A percentile compares a stretch with the other conserved stretches of the same genome.
These are phyloP conservation scores for Mormyrus iriodes DNA, from an alignment of 2,113 vertebrate genomes.

Conservation along the genomic window DNA sequence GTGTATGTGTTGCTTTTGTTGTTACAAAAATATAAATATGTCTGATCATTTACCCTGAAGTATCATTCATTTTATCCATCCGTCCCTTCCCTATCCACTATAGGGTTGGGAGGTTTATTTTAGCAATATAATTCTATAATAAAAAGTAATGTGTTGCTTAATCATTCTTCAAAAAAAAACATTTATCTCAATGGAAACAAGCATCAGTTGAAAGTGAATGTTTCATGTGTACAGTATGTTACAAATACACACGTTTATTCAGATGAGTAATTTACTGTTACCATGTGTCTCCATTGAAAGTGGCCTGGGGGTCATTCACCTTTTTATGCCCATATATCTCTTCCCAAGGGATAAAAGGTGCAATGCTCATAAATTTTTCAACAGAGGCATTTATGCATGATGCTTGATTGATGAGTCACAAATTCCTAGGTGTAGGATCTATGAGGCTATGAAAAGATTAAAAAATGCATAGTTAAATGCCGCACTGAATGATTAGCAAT, in stretches of 20 bases:
- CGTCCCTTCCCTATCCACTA: not conserved
- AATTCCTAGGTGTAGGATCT: not conserved
- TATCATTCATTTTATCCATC: not conserved
- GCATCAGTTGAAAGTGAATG: not conserved
- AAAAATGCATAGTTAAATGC: not conserved
- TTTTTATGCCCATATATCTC: constrained; percentile 11
- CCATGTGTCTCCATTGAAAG: not conserved
- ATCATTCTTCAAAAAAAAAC: not conserved
- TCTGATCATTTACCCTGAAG: not conserved
- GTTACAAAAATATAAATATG: not conserved
- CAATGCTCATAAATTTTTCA: not conserved
- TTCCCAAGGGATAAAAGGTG: constrained; percentile 28
- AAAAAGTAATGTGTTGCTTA: not conserved
- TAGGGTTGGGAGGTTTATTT: not conserved
- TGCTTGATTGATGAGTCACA: constrained; percentile 50
- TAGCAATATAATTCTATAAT: not conserved
- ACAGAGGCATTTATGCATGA: constrained; percentile 19
- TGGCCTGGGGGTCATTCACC: constrained; percentile 34
- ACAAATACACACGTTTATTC: not conserved
- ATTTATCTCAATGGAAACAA: not conserved
- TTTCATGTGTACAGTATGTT: not conserved
- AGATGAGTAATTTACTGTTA: not conserved
- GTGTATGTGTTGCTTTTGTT: not conserved
- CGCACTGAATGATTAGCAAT: not conserved
- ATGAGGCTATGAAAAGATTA: not conserved